phyloP scores from a whole-genome alignment of 2,113 vertebrate species.

The Pipra filicauda region DNA sequence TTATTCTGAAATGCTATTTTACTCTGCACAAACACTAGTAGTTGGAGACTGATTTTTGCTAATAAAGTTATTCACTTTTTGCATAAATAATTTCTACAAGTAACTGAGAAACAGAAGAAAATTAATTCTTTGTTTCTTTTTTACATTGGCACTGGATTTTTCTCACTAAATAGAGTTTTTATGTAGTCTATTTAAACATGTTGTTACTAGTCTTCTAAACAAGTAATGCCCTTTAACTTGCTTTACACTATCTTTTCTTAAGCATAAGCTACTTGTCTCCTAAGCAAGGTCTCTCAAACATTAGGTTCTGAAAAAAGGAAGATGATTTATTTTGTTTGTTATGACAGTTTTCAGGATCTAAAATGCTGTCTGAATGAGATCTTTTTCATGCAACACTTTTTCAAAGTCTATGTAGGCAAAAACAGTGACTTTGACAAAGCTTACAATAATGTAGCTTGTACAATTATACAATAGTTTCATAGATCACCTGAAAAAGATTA shows the following conservation, averaged over 20 bases:
- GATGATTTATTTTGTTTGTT: background rate
- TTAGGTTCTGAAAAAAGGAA: background rate
- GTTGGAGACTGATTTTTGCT: background rate
- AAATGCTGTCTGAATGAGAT: background rate
- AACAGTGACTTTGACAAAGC: background rate
- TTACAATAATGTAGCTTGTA: background rate
- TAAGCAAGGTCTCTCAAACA: background rate
- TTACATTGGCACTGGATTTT: background rate
- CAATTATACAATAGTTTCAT: background rate
- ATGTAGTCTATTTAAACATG: background rate
- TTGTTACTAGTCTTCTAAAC: background rate
- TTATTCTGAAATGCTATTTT: background rate
- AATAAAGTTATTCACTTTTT: background rate
- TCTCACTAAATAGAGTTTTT: background rate
- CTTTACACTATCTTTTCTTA: background rate
- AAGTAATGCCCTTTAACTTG: background rate
- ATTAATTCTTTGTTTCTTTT: background rate
- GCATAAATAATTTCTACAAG: background rate
- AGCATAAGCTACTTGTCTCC: background rate
- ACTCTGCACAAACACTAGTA: background rate
- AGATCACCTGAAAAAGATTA: background rate
- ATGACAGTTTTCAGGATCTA: background rate
- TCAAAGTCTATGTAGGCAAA: background rate
- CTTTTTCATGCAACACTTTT: background rate
- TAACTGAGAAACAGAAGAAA: background rate